Evolutionary conservation across 1,140 invertebrate genomes (phyloP).

Genomic region (Tetramorium alpestre): DNA sequence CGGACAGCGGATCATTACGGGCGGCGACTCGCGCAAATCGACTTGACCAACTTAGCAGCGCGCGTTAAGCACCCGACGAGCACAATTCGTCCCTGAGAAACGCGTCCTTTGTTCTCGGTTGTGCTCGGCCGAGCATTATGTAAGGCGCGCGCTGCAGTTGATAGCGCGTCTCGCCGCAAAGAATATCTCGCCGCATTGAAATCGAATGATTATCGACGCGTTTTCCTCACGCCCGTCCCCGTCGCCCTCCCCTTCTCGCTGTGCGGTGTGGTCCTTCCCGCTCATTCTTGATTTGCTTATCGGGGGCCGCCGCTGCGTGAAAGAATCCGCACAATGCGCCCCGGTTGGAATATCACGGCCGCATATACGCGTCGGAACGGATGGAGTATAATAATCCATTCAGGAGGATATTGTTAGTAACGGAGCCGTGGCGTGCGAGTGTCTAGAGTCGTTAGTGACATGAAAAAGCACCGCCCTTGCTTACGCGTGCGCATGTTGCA

Average conservation of each 20-base stretch:
- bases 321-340: conserved; percentile 65
- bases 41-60: conserved; percentile 67
- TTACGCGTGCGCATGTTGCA: conserved; percentile 26
- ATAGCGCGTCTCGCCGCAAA: conserved; percentile 58
- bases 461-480: conserved; percentile 60
- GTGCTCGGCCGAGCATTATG: conserved; percentile 58
- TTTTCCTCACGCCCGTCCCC: conserved; percentile 5
- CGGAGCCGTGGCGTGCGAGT: conserved; percentile 57
- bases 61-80: conserved; percentile 62
- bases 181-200: conserved; percentile 61
- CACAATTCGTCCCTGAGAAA: conserved; percentile 71
- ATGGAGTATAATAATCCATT: conserved; percentile 70
- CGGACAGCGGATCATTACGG: conserved; percentile 62
- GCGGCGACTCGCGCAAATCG: conserved; percentile 55
- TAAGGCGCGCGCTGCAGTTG: conserved; percentile 35
- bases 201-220: conserved; percentile 70
- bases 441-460: conserved; percentile 57
- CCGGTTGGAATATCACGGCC: conserved; percentile 51
- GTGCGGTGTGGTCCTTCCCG: neutral
- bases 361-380: conserved; percentile 60
- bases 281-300: conserved; percentile 68
- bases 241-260: neutral
- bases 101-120: conserved; percentile 71
- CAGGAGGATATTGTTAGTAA: conserved; percentile 69
- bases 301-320: conserved; percentile 52